phyloP scores from a whole-genome alignment of 2,113 vertebrate genomes.

The Perccottus glenii region DNA sequence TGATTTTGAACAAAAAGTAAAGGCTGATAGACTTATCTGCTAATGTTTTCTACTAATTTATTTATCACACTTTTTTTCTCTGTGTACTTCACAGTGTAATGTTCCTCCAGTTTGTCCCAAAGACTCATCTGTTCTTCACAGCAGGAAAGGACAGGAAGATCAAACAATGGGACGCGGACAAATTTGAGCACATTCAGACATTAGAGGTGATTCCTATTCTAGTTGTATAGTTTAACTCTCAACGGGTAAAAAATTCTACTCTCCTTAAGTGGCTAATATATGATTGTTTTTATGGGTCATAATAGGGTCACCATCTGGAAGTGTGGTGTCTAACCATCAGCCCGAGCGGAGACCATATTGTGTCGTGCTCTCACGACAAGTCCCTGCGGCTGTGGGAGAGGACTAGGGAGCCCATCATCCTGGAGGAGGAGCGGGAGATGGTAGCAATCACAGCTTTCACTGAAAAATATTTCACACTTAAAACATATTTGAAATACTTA shows the following conservation, averaged over 20 bases:
- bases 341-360: constrained; percentile 92
- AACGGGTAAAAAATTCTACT: background rate
- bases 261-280: background rate
- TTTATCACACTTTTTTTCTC: background rate
- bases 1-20: too few relatives aligned
- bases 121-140: constrained; percentile 98
- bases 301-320: constrained; percentile 92
- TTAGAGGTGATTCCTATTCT: constrained; percentile 85
- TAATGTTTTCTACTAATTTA: background rate
- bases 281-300: background rate
- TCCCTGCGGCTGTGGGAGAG: constrained; percentile 96
- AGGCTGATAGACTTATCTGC: background rate
- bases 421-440: constrained; percentile 95
- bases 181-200: constrained; percentile 92
- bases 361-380: constrained; percentile 94
- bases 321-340: constrained; percentile 94
- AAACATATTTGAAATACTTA: background rate
- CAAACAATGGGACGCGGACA: constrained; percentile 99
- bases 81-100: constrained; percentile 85
- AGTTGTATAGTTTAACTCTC: background rate
- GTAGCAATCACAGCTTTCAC: constrained; percentile 67
- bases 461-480: background rate
- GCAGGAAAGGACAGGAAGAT: constrained; percentile 94
- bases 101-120: constrained; percentile 93
- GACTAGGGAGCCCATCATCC: constrained; percentile 90